Percentiles rank a stretch among this genome's conserved stretches.
Conservation (phyloP, 2,113 vertebrate genomes). For the human (Homo sapiens) region DNA sequence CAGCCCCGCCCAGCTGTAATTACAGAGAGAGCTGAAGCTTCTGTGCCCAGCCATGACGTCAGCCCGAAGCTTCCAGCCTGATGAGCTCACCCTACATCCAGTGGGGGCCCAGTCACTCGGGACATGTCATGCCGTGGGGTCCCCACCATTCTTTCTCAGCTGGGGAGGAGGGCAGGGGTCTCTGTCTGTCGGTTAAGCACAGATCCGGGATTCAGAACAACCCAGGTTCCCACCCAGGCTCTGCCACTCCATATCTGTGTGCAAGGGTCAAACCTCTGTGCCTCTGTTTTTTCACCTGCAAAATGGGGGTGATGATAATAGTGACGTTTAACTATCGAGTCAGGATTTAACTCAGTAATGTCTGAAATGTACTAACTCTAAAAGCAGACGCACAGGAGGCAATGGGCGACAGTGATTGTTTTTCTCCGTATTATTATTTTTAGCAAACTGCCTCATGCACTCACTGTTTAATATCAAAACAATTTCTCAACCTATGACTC, state of each 20-base stretch:
- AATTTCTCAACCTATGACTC: constrained; percentile 51
- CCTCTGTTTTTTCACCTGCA: neutral
- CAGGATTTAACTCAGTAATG: rapidly evolving
- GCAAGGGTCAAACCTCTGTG: too few species aligned
- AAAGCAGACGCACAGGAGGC: rapidly evolving
- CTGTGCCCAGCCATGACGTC: constrained; percentile 50
- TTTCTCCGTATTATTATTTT: constrained; percentile 24
- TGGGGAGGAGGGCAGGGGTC: neutral
- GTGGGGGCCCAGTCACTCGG: neutral
- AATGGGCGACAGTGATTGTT: rapidly evolving
- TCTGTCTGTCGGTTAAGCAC: rapidly evolving
- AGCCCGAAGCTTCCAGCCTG: neutral
- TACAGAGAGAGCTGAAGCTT: neutral
- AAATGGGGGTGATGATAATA: neutral
- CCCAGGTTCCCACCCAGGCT: too few species aligned
- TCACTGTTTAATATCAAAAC: neutral
- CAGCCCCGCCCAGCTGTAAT: neutral
- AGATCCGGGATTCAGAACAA: neutral
- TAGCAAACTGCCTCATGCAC: constrained; percentile 41
- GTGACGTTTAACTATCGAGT: rapidly evolving
- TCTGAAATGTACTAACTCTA: rapidly evolving
- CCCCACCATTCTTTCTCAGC: neutral
- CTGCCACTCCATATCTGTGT: rapidly evolving
- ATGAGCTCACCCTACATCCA: constrained; percentile 20
- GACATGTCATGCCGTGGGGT: rapidly evolving